phyloP scores from a whole-genome alignment of 2,888 invertebrate genomes.

The Hipparchia semele region DNA sequence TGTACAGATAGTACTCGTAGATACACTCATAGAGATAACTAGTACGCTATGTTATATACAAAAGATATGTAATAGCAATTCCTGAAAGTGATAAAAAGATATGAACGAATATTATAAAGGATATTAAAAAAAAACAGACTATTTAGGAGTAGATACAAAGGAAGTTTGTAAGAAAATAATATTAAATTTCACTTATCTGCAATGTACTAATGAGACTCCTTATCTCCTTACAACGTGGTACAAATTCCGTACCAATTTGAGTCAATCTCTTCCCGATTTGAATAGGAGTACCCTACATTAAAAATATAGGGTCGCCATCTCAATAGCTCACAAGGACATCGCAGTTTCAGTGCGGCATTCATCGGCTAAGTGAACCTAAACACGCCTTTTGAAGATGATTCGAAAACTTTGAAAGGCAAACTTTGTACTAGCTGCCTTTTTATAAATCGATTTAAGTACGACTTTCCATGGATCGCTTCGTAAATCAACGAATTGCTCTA shows the following conservation, averaged over 20 bases:
- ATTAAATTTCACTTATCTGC: conserved; percentile 18
- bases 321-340: conserved; percentile 63
- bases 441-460: conserved; percentile 39
- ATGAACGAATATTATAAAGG: too few relatives aligned
- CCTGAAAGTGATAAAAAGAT: too few relatives aligned
- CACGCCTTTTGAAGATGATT: conserved; percentile 57
- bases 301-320: conserved; percentile 65
- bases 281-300: conserved; percentile 74
- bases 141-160: background rate
- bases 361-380: conserved; percentile 70
- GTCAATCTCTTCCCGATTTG: conserved; percentile 57
- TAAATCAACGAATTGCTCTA: conserved; percentile 17
- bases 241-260: conserved; percentile 39
- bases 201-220: conserved; percentile 10
- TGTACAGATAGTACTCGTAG: too few relatives aligned
- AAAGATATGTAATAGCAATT: too few relatives aligned
- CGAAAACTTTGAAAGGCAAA: conserved; percentile 58
- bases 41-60: too few relatives aligned
- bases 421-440: conserved; percentile 53
- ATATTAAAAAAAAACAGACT: too few relatives aligned
- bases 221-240: conserved; percentile 25
- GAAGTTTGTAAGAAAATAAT: conserved; percentile 16
- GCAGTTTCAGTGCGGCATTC: conserved; percentile 57
- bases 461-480: conserved; percentile 21
- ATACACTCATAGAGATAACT: too few relatives aligned